Evolutionary conservation across 1,140 invertebrate species (phyloP).

Genomic region (Pectinophora gossypiella): DNA sequence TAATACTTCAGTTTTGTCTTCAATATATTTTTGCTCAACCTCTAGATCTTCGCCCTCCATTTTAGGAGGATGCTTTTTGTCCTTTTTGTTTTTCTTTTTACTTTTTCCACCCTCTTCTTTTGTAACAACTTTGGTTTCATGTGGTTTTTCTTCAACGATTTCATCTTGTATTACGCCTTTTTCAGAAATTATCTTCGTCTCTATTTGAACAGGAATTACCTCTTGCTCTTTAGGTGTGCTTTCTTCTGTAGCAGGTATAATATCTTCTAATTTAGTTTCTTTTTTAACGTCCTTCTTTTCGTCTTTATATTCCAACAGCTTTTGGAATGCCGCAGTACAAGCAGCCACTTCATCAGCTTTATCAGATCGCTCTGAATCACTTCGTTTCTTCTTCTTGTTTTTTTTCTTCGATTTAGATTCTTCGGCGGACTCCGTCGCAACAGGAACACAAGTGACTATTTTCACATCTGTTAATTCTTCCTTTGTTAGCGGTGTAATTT

Average conservation of each 20-base stretch:
- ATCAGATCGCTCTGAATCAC: slow-evolving; percentile 54
- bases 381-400: slow-evolving; percentile 52
- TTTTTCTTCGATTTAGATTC: slow-evolving; percentile 38
- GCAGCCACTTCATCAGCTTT: slow-evolving; percentile 32
- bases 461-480: neutral
- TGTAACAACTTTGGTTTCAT: neutral
- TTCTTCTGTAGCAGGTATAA: slow-evolving; percentile 6
- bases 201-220: neutral
- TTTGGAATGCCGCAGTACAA: slow-evolving; percentile 47
- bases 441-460: neutral
- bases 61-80: slow-evolving; percentile 24
- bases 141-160: neutral
- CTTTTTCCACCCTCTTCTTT: slow-evolving; percentile 17
- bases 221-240: neutral
- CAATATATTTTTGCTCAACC: too few species aligned
- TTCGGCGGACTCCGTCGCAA: neutral
- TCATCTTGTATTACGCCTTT: neutral
- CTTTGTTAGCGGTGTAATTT: neutral
- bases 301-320: slow-evolving; percentile 19
- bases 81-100: slow-evolving; percentile 41
- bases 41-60: slow-evolving; percentile 4
- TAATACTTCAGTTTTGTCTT: too few species aligned
- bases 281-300: slow-evolving; percentile 11
- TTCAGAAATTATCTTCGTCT: neutral
- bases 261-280: slow-evolving; percentile 15